These are phyloP conservation scores for Paramisgurnus dabryanus DNA, from an alignment of 2,113 vertebrate species.

Conservation along the genomic window DNA sequence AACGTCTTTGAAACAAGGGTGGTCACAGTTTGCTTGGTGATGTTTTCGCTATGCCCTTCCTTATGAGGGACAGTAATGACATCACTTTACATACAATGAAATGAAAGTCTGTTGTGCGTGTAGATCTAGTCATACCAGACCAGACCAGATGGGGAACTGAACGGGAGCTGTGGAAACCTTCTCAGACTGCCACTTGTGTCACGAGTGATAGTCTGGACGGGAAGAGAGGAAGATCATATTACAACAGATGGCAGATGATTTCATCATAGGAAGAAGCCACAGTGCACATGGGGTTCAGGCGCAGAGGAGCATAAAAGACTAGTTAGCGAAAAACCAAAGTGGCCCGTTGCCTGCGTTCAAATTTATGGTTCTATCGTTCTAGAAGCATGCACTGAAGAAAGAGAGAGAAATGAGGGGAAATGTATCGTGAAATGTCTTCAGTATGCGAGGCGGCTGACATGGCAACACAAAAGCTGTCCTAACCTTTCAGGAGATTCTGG, in stretches of 20 bases:
- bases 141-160: constrained; percentile 42
- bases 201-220: constrained; percentile 61
- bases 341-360: neutral
- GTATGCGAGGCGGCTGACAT: constrained; percentile 18
- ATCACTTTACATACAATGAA: neutral
- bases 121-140: constrained; percentile 40
- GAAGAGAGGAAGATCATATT: constrained; percentile 54
- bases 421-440: neutral
- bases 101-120: constrained; percentile 22
- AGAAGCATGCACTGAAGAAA: constrained; percentile 59
- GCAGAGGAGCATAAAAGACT: neutral
- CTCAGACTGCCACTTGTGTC: constrained; percentile 59
- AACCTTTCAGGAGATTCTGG: constrained; percentile 75
- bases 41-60: neutral
- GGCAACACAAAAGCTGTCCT: constrained; percentile 57
- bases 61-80: neutral
- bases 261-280: constrained; percentile 45
- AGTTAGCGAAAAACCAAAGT: constrained; percentile 1
- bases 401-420: constrained; percentile 1
- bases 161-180: constrained; percentile 54
- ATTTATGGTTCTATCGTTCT: constrained; percentile 44
- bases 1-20: neutral
- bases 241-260: constrained; percentile 42
- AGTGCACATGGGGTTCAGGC: constrained; percentile 43
- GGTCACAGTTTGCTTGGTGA: constrained; percentile 21